Conservation (phyloP, 2,888 invertebrate species). For the Smittia aterrima region DNA sequence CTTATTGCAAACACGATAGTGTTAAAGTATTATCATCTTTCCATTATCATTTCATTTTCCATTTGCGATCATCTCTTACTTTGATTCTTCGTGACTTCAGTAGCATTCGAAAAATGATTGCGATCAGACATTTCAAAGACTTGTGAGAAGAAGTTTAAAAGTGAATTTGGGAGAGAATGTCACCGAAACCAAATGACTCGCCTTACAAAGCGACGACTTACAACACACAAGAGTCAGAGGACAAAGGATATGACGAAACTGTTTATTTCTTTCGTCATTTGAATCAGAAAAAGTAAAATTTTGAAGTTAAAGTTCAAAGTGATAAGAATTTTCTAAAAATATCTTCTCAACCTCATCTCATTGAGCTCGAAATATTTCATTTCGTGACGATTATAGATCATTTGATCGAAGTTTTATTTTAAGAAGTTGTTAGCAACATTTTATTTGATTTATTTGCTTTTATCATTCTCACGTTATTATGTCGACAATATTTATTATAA, state of each 20-base stretch:
- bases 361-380: too few species aligned
- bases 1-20: background rate
- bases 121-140: slow-evolving; percentile 2
- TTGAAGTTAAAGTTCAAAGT: background rate
- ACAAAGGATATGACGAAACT: slow-evolving; percentile 11
- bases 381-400: too few species aligned
- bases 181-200: slow-evolving; percentile 7
- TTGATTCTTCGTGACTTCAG: slow-evolving; percentile 1
- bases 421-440: too few species aligned
- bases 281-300: slow-evolving; percentile 8
- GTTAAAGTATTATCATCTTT: background rate
- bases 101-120: slow-evolving; percentile 11
- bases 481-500: too few species aligned
- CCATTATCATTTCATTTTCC: slow-evolving; percentile 10
- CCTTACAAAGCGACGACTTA: slow-evolving; percentile 15
- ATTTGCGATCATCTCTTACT: slow-evolving; percentile 26
- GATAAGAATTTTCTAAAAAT: too few species aligned
- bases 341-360: too few species aligned
- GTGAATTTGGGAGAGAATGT: slow-evolving; percentile 6
- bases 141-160: background rate
- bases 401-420: too few species aligned
- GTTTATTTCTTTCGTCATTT: slow-evolving; percentile 29
- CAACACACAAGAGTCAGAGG: background rate
- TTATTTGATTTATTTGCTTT: too few species aligned
- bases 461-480: too few species aligned